Percentiles rank a stretch among this genome's conserved stretches.
These are phyloP conservation scores for Oscheius myriophilus DNA, from an alignment of 2,888 invertebrate species.

Conservation along the genomic window DNA sequence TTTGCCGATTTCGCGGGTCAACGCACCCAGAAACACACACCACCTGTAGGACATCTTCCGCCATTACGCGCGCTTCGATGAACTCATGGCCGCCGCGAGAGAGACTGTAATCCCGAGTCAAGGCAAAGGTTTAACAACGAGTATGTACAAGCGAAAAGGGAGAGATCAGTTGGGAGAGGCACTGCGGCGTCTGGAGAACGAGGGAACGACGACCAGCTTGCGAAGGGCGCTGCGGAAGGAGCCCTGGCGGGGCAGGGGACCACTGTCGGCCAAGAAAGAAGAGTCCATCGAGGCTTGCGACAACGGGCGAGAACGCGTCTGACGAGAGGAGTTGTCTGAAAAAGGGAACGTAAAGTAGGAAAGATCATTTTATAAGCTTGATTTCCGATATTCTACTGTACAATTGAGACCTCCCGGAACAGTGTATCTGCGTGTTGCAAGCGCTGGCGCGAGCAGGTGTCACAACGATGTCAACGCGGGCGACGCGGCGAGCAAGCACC, in stretches of 20 bases:
- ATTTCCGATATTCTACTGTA: too few species aligned
- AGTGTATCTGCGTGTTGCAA: conserved; percentile 10
- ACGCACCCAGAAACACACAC: conserved; percentile 25
- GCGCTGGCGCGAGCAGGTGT: conserved; percentile 24
- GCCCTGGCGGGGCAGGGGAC: neutral
- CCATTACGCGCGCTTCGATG: conserved; percentile 10
- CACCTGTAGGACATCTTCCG: conserved; percentile 25
- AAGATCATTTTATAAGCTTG: neutral
- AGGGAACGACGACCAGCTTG: too few species aligned
- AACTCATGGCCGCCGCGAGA: neutral
- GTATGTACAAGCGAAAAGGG: too few species aligned
- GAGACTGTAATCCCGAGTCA: conserved; percentile 2
- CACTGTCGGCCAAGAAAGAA: neutral
- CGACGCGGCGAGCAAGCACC: conserved; percentile 23
- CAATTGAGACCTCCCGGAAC: conserved; percentile 18
- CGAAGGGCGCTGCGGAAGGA: conserved; percentile 2
- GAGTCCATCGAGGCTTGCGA: conserved; percentile 11
- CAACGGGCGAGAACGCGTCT: conserved; percentile 6
- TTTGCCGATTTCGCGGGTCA: conserved; percentile 29
- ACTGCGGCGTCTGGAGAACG: too few species aligned
- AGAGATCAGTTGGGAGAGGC: too few species aligned
- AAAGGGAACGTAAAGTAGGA: neutral
- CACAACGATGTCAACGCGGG: conserved; percentile 27
- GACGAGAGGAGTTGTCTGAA: neutral
- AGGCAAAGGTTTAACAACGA: too few species aligned